These are phyloP conservation scores for Cynaeus angustus DNA, from an alignment of 2,888 invertebrate genomes.

Conservation along the genomic window DNA sequence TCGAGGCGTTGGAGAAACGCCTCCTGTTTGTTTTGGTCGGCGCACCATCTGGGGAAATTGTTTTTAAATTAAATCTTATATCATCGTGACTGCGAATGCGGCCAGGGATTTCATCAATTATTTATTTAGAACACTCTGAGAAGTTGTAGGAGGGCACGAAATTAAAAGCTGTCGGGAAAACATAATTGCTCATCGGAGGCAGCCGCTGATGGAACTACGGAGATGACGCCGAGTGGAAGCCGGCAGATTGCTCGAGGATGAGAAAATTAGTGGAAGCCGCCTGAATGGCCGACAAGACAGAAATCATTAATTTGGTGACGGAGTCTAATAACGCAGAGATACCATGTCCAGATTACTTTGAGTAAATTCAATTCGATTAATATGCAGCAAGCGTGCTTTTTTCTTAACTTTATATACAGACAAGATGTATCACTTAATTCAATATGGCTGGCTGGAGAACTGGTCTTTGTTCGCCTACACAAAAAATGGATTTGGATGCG, in stretches of 20 bases:
- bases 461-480: constrained; percentile 14
- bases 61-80: constrained; percentile 67
- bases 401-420: constrained; percentile 48
- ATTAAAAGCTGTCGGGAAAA: constrained; percentile 68
- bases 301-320: constrained; percentile 58
- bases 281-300: constrained; percentile 55
- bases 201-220: constrained; percentile 53
- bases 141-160: constrained; percentile 60
- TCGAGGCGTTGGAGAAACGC: not conserved
- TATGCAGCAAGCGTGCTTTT: constrained; percentile 50
- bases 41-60: constrained; percentile 64
- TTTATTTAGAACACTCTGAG: constrained; percentile 64
- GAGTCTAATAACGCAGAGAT: constrained; percentile 47
- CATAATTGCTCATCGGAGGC: constrained; percentile 67
- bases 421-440: constrained; percentile 49
- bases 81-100: constrained; percentile 64
- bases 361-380: constrained; percentile 47
- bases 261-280: constrained; percentile 64
- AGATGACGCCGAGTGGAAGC: constrained; percentile 56
- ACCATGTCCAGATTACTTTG: constrained; percentile 40
- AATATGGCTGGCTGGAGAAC: constrained; percentile 34
- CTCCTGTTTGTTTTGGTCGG: constrained; percentile 35
- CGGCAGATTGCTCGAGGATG: constrained; percentile 59
- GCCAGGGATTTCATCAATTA: constrained; percentile 66
- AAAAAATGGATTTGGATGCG: constrained; percentile 17